Base-by-base conservation (phyloP, 2,888 invertebrate genomes). In the Rosalia funebris region DNA sequence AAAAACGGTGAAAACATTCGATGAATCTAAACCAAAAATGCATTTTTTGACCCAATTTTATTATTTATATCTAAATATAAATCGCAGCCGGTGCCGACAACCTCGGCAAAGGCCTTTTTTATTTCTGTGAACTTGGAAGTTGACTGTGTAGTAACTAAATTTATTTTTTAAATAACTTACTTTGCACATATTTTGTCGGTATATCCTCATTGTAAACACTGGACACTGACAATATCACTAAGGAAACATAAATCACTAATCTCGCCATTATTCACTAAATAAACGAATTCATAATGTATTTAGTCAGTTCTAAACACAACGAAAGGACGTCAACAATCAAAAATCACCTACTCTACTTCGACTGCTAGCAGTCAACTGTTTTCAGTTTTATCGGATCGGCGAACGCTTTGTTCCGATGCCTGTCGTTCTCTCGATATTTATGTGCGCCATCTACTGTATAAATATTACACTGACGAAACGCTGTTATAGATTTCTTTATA, bases 181-280 rank as follows among this genome's bases (percentile, higher is more conserved):
- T 68, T 68, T 63, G 68, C 62, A 65, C 62, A 61, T 61, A 62
- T 58, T 65, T 58, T 60, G 19, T 36, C 54, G 60, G 56, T 59
- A 65, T 67, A 71, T 71, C 69, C 72, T 69, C 57, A 64, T 65
- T 68, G 55, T 56, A 56, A 63, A 59, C 66, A 62, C 66, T 63
- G 34, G 65, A 57, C 62, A 69, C 65, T 53, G 66, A 67, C 34
- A 69, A 60, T 63, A 72, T 55, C 68, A 70, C 63, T 53, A 66
- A 58, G 62, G 58, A 70, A 62, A 69, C 65, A 66, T 61, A 70
- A 62, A 64, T 46, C 68, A 70, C 68, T 58, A 70, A 62, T 58
- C 63, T 68, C 64, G 68, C 68, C 69, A 68, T 67, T 70, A 69
- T 72, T 70, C 68, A 69, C 69, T 61, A 63, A 71, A 69, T 55